Evolutionary conservation across 2,113 vertebrate genomes (phyloP), one percentile per base, ranked within the genome.

Genomic region (Ctenomys sociabilis): DNA sequence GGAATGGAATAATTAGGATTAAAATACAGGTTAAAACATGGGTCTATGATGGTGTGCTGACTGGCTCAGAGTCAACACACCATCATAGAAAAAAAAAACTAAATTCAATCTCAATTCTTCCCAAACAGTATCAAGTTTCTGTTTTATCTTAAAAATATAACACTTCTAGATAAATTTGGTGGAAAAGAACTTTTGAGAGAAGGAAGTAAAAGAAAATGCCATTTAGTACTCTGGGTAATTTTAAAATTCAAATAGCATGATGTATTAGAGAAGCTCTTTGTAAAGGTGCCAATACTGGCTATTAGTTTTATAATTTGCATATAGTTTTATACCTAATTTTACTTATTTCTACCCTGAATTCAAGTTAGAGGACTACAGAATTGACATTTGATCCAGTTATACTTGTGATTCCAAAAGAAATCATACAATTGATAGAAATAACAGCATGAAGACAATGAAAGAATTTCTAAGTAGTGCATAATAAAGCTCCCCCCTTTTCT

Each of bases 231-330:
- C 93, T 37, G 92, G 61, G 21, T 80, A 94, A 43, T 59, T 95
- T 97, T 94, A 97, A 88, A 64, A 84, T 90, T 80, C 45, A 68
- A 88, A 61, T 85, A 94, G 66, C 49, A 84, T 43, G 45, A 37
- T 77, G n/a, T 49, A 7, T 66, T 83, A 93, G 77, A 85, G 90
- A 95, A 61, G 7, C 37, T 96, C 61, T 81, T 88, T 84, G 57
- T 35, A 43, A 64, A 37, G 86, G 90, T 7, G 16, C n/a, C 21
- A 22, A 75, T n/a, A 87, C 64, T 35, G 77, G 91, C 43, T 21
- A 64, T 10, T 30, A 64, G 66, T 92, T 97, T 97, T 22, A 89
- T 77, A 95, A 93, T 91, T 52, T 73, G 35, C 24, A 59, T 12
- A 35, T 21, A 68, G 0, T 0, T 88, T 43, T 28, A 10, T 68